Conservation (phyloP, 2,888 invertebrate genomes). For the Muschampia plurimacula region DNA sequence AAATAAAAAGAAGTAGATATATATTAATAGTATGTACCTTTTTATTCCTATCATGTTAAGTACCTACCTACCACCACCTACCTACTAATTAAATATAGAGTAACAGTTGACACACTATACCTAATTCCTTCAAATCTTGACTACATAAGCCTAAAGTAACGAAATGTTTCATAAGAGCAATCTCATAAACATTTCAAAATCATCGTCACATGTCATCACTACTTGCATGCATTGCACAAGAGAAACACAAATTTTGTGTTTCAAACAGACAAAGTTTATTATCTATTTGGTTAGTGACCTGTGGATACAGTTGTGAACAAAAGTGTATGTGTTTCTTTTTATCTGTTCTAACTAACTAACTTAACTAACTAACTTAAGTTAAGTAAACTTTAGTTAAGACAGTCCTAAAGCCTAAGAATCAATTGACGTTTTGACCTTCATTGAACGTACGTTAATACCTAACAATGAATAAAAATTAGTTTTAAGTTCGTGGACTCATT, state of each 20-base stretch:
- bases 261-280: constrained; percentile 35
- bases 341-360: too few relatives aligned
- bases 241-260: constrained; percentile 36
- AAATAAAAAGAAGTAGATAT: too few relatives aligned
- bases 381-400: too few relatives aligned
- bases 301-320: constrained; percentile 29
- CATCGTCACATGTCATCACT: constrained; percentile 23
- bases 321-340: not conserved
- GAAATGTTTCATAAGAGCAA: constrained; percentile 26
- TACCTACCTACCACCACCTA: not conserved
- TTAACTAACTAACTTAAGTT: too few relatives aligned
- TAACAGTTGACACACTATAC: not conserved
- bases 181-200: constrained; percentile 36
- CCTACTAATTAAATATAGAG: not conserved
- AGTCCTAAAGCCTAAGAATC: too few relatives aligned
- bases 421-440: too few relatives aligned
- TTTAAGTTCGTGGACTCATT: too few relatives aligned
- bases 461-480: too few relatives aligned
- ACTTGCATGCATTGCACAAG: constrained; percentile 26
- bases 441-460: too few relatives aligned
- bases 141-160: constrained; percentile 10
- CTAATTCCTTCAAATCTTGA: constrained; percentile 5
- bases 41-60: too few relatives aligned
- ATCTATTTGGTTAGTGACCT: constrained; percentile 38
- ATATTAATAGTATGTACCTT: too few relatives aligned